Conservation (phyloP, 92 coral and sea anemone genomes). For the Phymanthus crucifer region DNA sequence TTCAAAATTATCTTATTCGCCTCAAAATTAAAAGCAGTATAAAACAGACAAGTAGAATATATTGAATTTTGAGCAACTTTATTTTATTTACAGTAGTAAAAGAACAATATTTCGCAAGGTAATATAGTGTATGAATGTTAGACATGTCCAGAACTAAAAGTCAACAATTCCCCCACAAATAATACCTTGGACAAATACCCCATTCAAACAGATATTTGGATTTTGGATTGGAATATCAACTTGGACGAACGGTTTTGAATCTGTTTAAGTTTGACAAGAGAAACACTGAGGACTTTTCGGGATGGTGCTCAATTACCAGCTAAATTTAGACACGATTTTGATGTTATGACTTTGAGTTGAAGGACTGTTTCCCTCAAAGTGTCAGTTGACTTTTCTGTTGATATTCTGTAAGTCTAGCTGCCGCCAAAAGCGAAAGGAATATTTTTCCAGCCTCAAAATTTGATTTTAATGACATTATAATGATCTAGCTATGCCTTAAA, state of each 20-base stretch:
- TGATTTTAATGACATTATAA: constrained; percentile 16
- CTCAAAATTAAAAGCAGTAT: neutral
- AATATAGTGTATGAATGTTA: neutral
- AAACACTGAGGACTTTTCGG: neutral
- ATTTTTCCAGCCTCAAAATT: constrained; percentile 5
- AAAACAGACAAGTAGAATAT: neutral
- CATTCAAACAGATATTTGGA: neutral
- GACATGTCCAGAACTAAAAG: neutral
- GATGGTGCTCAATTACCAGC: neutral
- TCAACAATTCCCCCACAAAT: neutral
- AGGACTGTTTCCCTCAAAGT: neutral
- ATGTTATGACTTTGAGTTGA: neutral
- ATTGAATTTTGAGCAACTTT: neutral
- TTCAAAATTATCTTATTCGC: no score
- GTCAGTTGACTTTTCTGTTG: constrained; percentile 4
- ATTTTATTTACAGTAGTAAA: neutral
- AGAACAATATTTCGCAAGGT: neutral
- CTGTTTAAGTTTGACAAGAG: neutral
- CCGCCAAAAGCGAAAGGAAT: constrained; percentile 8
- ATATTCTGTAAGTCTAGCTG: constrained; percentile 14
- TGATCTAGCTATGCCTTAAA: constrained; percentile 14
- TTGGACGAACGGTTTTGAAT: neutral
- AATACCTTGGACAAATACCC: neutral
- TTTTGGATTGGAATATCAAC: neutral
- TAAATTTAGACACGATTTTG: neutral